These are phyloP conservation scores for Mastigias papua DNA, from an alignment of 30 jellyfish, hydroid and myxozoan genomes.

Conservation along the genomic window DNA sequence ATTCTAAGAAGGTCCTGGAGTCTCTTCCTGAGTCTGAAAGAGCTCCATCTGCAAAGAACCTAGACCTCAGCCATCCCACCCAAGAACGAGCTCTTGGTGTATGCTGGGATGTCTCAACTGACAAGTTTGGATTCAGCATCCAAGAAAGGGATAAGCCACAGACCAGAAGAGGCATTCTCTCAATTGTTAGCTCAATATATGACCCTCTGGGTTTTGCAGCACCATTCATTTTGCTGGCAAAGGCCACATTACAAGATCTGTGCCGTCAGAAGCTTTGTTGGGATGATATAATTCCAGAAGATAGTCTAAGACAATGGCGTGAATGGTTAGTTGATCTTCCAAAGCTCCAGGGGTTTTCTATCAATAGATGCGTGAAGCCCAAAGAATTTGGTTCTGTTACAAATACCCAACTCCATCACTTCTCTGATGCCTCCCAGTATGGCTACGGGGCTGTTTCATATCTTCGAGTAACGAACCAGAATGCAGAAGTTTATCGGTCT, in stretches of 20 bases:
- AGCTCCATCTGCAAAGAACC: conserved; percentile 39
- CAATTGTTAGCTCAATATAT: conserved; percentile 36
- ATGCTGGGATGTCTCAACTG: conserved; percentile 56
- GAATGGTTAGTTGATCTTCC: conserved; percentile 53
- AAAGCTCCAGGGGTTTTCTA: conserved; percentile 7
- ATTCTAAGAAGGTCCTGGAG: conserved; percentile 23
- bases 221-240: conserved; percentile 51
- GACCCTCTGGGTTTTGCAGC: conserved; percentile 79
- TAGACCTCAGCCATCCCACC: conserved; percentile 40
- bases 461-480: conserved; percentile 26
- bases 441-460: conserved; percentile 71
- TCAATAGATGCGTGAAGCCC: conserved; percentile 20
- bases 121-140: conserved; percentile 34
- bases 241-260: conserved; percentile 34
- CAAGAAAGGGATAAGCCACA: conserved; percentile 33
- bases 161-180: conserved; percentile 56
- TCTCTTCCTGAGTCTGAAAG: conserved; percentile 42
- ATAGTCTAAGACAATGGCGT: conserved; percentile 10
- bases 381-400: conserved; percentile 11
- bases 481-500: conserved; percentile 46
- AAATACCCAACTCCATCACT: conserved; percentile 37
- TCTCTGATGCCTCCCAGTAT: conserved; percentile 56
- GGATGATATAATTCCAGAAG: conserved; percentile 49
- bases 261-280: conserved; percentile 38
- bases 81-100: conserved; percentile 70